A percentile compares a stretch with the other conserved stretches of the same genome.
Evolutionary conservation across 2,797 vertebrate species (phyloP).

Genomic region (Morelia viridis): DNA sequence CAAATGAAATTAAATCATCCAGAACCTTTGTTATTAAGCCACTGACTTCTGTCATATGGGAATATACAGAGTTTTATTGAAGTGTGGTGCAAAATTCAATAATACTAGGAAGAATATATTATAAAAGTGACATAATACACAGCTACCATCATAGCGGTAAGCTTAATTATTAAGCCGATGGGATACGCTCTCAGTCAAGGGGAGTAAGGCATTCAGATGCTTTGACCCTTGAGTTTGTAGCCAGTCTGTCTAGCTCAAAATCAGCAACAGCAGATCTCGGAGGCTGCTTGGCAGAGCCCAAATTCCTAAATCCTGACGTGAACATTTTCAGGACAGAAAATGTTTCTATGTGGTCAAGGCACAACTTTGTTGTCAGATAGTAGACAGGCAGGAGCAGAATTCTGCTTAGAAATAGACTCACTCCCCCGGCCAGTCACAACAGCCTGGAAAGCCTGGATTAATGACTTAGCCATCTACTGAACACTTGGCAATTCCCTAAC

Average conservation of each 20-base stretch:
- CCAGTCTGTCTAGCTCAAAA: constrained; percentile 44
- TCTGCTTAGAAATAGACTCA: neutral
- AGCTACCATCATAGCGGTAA: constrained; percentile 44
- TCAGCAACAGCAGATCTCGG: constrained; percentile 1
- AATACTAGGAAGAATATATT: constrained; percentile 49
- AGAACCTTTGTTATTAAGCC: constrained; percentile 52
- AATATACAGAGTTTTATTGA: constrained; percentile 43
- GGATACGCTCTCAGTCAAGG: constrained; percentile 53
- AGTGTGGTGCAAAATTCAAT: constrained; percentile 56
- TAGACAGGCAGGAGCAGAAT: neutral
- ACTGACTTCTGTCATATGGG: constrained; percentile 54
- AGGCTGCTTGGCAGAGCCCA: neutral
- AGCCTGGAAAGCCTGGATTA: neutral
- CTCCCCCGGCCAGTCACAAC: neutral
- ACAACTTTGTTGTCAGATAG: neutral
- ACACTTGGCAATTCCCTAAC: neutral
- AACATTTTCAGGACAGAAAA: neutral
- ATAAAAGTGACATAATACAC: constrained; percentile 57
- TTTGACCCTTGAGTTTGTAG: constrained; percentile 61
- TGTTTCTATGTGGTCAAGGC: neutral
- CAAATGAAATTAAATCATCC: constrained; percentile 60
- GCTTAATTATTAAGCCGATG: constrained; percentile 62
- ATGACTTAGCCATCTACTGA: neutral
- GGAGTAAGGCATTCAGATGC: constrained; percentile 51
- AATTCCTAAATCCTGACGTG: neutral